Base-by-base conservation (phyloP, 64 coral and sea anemone genomes). In the Montipora efflorescens region DNA sequence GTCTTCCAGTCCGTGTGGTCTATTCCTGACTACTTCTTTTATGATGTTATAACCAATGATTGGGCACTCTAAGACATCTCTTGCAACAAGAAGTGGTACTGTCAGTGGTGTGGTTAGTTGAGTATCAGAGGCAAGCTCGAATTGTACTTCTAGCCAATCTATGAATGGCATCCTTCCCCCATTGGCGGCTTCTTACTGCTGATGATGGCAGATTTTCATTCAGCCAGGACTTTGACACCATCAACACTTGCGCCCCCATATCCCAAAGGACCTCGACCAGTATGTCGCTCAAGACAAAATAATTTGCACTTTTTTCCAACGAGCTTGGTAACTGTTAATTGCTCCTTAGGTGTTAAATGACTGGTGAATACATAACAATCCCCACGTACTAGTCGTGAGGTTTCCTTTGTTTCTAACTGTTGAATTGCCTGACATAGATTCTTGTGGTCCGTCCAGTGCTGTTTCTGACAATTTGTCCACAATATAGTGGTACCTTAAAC, bases 381-480 rank as follows among this genome's bases (percentile, higher is more conserved):
- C 51, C 61, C 61, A 75, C 89, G 53, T 80, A 48, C 13, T 52
- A 47, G 47, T 79, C 20, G 77, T n/a, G 55, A 90, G 49, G 10
- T 45, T 28, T 83, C 21, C 62, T 80, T 0, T 18, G 59, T 57
- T 89, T 80, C 59, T 64, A 94, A 50, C 8, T 94, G 74, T 7
- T 81, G 36, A 71, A 94, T 88, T 19, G 92, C 87, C 55, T 78
- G 59, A 59, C 92, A 94, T 14, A 89, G 62, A 11, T 22, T 12
- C 59, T 49, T 94, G 50, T 94, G 92, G 50, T 59, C 68, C 6
- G 43, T 83, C 86, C 77, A 89, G 57, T 94, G 76, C 62, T 22
- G 36, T 89, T 94, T 94, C 77, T 93, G 92, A 53, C 92, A 94
- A 4, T 14, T 74, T 81, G 77, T 18, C 66, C 88, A 73, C 86